Evolutionary conservation across 2,797 vertebrate genomes (phyloP).

Genomic region (Lophotriccus pileatus): DNA sequence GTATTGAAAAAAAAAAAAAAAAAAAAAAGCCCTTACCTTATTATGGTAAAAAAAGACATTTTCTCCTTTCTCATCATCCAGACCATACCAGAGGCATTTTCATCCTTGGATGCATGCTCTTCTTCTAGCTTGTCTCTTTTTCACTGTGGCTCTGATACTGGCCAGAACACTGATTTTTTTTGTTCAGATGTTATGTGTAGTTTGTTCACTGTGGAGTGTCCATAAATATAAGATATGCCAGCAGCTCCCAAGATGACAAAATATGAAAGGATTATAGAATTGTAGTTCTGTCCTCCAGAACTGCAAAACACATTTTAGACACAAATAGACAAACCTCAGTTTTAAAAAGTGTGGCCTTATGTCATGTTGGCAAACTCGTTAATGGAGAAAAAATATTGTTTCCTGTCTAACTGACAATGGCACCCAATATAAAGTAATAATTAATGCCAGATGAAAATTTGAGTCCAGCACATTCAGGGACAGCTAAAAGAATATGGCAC

Average conservation of each 20-base stretch:
- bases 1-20: no score
- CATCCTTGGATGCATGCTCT: neutral
- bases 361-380: neutral
- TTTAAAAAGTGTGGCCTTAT: slow-evolving; percentile 22
- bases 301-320: slow-evolving; percentile 33
- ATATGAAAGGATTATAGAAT: neutral
- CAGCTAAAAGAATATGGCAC: neutral
- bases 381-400: neutral
- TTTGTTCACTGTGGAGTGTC: neutral
- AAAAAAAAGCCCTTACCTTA: neutral
- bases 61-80: neutral
- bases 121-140: neutral
- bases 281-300: neutral
- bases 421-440: neutral
- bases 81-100: neutral
- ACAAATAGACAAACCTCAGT: slow-evolving; percentile 4
- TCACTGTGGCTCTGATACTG: neutral
- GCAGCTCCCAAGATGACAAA: neutral
- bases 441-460: neutral
- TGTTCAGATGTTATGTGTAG: neutral
- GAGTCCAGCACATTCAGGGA: neutral
- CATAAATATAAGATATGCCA: neutral
- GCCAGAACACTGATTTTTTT: neutral
- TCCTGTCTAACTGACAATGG: neutral
- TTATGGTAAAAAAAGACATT: neutral